phyloP scores from a whole-genome alignment of 2,113 vertebrate genomes.

The Galemys pyrenaicus region DNA sequence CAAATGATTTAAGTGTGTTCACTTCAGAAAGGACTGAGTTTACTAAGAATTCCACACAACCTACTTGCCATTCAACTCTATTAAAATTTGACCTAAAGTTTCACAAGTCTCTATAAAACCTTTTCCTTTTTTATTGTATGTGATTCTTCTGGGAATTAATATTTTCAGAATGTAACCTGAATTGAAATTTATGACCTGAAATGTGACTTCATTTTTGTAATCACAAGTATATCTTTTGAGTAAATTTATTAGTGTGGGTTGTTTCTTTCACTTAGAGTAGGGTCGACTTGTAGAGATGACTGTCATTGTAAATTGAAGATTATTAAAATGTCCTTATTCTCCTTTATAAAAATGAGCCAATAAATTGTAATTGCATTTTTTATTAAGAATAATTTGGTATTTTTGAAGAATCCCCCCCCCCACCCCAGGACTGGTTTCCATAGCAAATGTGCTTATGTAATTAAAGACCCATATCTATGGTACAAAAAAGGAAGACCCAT shows the following conservation, averaged over 20 bases:
- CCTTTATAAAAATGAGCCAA: conserved; percentile 51
- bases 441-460: conserved; percentile 67
- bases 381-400: conserved; percentile 46
- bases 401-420: conserved; percentile 64
- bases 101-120: neutral
- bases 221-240: neutral
- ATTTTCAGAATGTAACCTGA: neutral
- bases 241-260: neutral
- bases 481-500: neutral
- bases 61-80: neutral
- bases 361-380: conserved; percentile 47
- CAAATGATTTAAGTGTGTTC: neutral
- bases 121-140: neutral
- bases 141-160: conserved; percentile 4
- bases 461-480: conserved; percentile 31
- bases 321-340: conserved; percentile 29
- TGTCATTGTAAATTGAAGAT: conserved; percentile 10
- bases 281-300: neutral
- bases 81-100: conserved; percentile 10
- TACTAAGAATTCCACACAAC: neutral
- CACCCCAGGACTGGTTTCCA: neutral
- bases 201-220: conserved; percentile 42
- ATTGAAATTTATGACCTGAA: conserved; percentile 26
- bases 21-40: neutral
- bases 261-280: neutral